A percentile compares a stretch with the other conserved stretches of the same genome.
Conservation (phyloP, 1,140 invertebrate species). For the Drosophila bipectinata region DNA sequence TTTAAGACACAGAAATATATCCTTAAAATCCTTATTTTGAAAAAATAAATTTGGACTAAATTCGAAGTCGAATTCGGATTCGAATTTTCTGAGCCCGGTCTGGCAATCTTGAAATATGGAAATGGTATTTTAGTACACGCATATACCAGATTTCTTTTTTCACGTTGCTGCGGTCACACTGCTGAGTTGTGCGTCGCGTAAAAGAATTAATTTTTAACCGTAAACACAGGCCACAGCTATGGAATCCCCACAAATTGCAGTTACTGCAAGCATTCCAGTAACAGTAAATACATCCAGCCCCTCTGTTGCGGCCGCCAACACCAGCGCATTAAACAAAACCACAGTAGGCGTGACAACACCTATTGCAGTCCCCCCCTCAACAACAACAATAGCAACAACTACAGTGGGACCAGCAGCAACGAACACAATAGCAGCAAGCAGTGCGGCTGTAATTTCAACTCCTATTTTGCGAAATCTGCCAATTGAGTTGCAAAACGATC, state of each 20-base stretch:
- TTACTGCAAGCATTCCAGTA: neutral
- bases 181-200: conserved; percentile 22
- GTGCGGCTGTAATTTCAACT: conserved; percentile 23
- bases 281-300: neutral
- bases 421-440: conserved; percentile 13
- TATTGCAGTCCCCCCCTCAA: conserved; percentile 6
- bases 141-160: neutral
- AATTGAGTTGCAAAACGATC: conserved; percentile 76
- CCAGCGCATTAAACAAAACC: conserved; percentile 17
- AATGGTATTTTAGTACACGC: neutral
- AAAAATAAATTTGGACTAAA: too few species aligned
- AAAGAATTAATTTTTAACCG: conserved; percentile 15
- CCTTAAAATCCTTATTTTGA: too few species aligned
- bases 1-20: too few species aligned
- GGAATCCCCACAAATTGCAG: conserved; percentile 18
- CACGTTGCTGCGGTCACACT: conserved; percentile 15
- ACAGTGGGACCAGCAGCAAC: conserved; percentile 18
- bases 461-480: conserved; percentile 61
- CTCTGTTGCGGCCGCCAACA: neutral
- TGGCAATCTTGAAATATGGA: neutral
- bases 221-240: conserved; percentile 9
- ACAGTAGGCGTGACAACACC: conserved; percentile 27
- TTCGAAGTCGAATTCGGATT: neutral
- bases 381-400: conserved; percentile 27
- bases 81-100: neutral